These are phyloP conservation scores for Gastrophryne carolinensis DNA, from an alignment of 2,797 vertebrate genomes.

Conservation along the genomic window DNA sequence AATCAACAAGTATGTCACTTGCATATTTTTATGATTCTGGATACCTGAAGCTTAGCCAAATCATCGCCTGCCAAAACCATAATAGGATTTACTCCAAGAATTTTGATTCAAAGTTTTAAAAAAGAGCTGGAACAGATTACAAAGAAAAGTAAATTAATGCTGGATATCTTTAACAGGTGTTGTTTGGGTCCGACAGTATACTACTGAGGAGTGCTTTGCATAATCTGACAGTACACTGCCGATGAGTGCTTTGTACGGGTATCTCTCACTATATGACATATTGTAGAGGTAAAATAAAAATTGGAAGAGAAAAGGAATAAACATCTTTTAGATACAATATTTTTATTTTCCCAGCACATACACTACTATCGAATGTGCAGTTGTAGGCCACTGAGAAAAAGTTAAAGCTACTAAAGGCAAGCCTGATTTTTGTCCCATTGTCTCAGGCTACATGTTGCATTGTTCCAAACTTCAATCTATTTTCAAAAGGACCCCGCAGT, in stretches of 20 bases:
- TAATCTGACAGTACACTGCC: too few species aligned
- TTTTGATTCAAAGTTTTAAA: slow-evolving; percentile 39
- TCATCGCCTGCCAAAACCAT: slow-evolving; percentile 30
- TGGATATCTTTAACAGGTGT: slow-evolving; percentile 49
- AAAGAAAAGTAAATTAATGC: slow-evolving; percentile 42
- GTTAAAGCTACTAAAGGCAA: too few species aligned
- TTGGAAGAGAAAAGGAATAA: not conserved
- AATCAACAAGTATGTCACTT: slow-evolving; percentile 14
- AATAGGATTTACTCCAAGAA: slow-evolving; percentile 30
- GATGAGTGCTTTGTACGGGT: too few species aligned
- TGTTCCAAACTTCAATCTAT: too few species aligned
- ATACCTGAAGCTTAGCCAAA: slow-evolving; percentile 26
- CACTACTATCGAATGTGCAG: too few species aligned
- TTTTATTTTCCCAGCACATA: too few species aligned
- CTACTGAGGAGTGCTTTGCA: slow-evolving; percentile 23
- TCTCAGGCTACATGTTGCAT: too few species aligned
- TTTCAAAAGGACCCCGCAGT: too few species aligned
- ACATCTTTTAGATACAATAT: too few species aligned
- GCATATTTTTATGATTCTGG: slow-evolving; percentile 23
- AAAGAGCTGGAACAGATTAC: slow-evolving; percentile 45
- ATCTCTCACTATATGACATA: not conserved
- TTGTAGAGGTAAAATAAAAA: not conserved
- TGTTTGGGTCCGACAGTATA: slow-evolving; percentile 43
- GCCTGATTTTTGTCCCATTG: too few species aligned
- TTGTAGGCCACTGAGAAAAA: too few species aligned